phyloP scores from a whole-genome alignment of 2,797 vertebrate genomes.

The Triplophysa bombifrons region DNA sequence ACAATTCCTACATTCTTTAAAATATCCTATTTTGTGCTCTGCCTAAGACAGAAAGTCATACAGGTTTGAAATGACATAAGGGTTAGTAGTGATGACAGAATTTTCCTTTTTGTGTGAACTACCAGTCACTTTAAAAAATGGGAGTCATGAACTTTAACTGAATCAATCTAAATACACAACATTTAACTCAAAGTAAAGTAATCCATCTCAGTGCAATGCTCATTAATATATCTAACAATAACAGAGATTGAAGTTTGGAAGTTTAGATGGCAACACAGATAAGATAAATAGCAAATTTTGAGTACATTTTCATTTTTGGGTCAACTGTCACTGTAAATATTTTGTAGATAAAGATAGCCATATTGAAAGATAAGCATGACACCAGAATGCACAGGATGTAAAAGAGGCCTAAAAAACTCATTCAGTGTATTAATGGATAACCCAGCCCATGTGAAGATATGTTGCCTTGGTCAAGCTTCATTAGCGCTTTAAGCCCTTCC shows the following conservation, averaged over 20 bases:
- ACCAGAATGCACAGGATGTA: slow-evolving; percentile 2
- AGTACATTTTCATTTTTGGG: too few species aligned
- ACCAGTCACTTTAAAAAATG: background rate
- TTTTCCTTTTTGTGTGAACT: too few species aligned
- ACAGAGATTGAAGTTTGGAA: background rate
- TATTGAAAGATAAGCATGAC: slow-evolving; percentile 32
- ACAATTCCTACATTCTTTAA: too few species aligned
- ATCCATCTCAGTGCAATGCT: background rate
- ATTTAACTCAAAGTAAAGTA: background rate
- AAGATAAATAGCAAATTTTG: background rate
- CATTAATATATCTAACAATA: background rate
- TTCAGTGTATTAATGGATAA: slow-evolving; percentile 50
- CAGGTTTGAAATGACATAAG: too few species aligned
- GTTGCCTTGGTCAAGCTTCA: slow-evolving; percentile 56
- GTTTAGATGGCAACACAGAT: background rate
- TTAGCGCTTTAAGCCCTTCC: slow-evolving; percentile 49
- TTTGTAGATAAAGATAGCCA: slow-evolving; percentile 10
- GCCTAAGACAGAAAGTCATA: too few species aligned
- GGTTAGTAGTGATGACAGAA: too few species aligned
- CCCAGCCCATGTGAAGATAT: slow-evolving; percentile 43
- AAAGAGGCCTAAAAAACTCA: slow-evolving; percentile 23
- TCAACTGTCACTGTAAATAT: background rate
- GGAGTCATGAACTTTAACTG: background rate
- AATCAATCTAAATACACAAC: background rate
- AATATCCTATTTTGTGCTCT: too few species aligned